phyloP scores from a whole-genome alignment of 1,140 invertebrate species.

The Eciton burchellii region DNA sequence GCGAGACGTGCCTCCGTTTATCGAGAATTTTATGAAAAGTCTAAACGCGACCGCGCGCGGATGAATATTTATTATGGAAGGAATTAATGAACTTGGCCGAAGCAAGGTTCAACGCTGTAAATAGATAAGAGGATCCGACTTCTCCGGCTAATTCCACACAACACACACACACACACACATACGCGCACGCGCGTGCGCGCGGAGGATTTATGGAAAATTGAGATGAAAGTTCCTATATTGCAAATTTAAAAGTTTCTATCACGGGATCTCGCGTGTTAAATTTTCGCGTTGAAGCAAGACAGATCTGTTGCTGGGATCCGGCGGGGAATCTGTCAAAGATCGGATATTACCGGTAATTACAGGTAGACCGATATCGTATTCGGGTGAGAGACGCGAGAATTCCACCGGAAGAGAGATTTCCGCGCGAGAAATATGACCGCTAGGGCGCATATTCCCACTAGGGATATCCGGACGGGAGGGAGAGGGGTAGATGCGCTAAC shows the following conservation, averaged over 20 bases:
- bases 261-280: neutral
- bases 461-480: neutral
- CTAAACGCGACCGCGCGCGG: neutral
- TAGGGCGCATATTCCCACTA: neutral
- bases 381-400: neutral
- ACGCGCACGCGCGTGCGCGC: too few species aligned
- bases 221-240: conserved; percentile 9
- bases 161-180: too few species aligned
- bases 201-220: conserved; percentile 25
- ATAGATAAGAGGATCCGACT: conserved; percentile 26
- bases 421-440: neutral
- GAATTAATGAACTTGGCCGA: conserved; percentile 8
- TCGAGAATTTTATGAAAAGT: conserved; percentile 17
- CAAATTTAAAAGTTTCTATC: conserved; percentile 10
- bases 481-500: too few species aligned
- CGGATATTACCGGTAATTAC: neutral
- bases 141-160: conserved; percentile 7
- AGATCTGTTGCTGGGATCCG: neutral
- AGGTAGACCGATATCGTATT: neutral
- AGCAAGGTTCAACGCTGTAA: conserved; percentile 20
- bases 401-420: conserved; percentile 7
- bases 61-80: conserved; percentile 30
- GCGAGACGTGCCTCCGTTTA: conserved; percentile 25
- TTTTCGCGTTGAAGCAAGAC: neutral
- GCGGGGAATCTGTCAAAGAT: neutral